A percentile compares a stretch with the other conserved stretches of the same genome.
Evolutionary conservation across 2,797 vertebrate genomes (phyloP).

Genomic region (Poecilia picta): DNA sequence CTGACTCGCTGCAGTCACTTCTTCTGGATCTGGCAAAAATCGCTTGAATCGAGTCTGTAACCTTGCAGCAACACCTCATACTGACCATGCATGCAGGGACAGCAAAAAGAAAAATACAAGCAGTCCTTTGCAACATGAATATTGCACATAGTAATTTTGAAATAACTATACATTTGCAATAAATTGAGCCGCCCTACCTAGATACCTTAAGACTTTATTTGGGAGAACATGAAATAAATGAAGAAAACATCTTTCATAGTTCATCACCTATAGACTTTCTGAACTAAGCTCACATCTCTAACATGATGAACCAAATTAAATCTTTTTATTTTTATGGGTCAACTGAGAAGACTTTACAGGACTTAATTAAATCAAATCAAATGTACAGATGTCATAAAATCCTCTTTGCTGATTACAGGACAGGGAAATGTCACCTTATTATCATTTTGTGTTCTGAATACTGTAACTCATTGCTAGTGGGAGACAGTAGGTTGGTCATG

Average conservation of each 20-base stretch:
- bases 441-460: constrained; percentile 15
- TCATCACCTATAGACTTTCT: neutral
- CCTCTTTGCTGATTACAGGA: neutral
- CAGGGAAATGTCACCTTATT: constrained; percentile 1
- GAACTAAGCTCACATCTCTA: neutral
- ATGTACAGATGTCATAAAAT: constrained; percentile 1
- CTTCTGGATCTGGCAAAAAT: neutral
- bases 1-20: neutral
- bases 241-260: neutral
- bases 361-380: constrained; percentile 1
- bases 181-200: neutral
- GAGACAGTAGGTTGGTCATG: neutral
- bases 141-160: neutral
- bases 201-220: neutral
- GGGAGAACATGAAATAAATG: neutral
- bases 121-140: neutral
- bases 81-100: neutral
- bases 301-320: neutral
- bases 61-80: neutral
- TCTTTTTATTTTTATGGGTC: neutral
- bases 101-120: neutral
- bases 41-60: neutral
- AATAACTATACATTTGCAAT: neutral
- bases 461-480: constrained; percentile 6
- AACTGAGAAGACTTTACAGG: neutral